Percentiles rank a stretch among this genome's conserved stretches.
Evolutionary conservation across 1,140 invertebrate species (phyloP).

Genomic region (Pogonognathellus flavescens): DNA sequence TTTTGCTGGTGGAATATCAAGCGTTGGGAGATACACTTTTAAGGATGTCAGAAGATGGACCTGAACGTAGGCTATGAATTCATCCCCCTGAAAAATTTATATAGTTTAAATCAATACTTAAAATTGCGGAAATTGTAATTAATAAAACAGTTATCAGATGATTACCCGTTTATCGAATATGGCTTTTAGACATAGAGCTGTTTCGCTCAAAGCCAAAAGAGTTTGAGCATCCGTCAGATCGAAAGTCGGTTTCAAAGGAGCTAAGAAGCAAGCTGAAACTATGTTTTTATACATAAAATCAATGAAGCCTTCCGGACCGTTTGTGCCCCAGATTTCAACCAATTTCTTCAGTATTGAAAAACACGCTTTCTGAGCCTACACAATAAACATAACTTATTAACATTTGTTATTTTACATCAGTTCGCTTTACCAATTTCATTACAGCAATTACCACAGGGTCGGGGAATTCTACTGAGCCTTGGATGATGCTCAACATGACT

Average conservation of each 20-base stretch:
- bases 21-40: conserved; percentile 70
- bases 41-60: conserved; percentile 58
- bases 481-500: conserved; percentile 73
- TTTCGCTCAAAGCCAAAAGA: conserved; percentile 71
- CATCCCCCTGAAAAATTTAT: conserved; percentile 70
- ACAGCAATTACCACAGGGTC: conserved; percentile 72
- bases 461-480: conserved; percentile 74
- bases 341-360: conserved; percentile 74
- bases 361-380: conserved; percentile 73
- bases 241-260: conserved; percentile 74
- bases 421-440: background rate
- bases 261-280: conserved; percentile 75
- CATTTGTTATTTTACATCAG: background rate
- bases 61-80: conserved; percentile 71
- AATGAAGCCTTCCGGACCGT: conserved; percentile 71
- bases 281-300: conserved; percentile 74
- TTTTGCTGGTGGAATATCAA: conserved; percentile 70
- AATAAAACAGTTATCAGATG: background rate
- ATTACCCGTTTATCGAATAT: conserved; percentile 71
- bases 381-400: conserved; percentile 47
- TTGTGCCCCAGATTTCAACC: conserved; percentile 73
- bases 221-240: conserved; percentile 75
- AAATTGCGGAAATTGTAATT: background rate
- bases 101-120: background rate
- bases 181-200: conserved; percentile 70